Evolutionary conservation across 2,888 invertebrate species (phyloP), one percentile per base, ranked within the genome.

Genomic region (Sarcophaga rosellei): DNA sequence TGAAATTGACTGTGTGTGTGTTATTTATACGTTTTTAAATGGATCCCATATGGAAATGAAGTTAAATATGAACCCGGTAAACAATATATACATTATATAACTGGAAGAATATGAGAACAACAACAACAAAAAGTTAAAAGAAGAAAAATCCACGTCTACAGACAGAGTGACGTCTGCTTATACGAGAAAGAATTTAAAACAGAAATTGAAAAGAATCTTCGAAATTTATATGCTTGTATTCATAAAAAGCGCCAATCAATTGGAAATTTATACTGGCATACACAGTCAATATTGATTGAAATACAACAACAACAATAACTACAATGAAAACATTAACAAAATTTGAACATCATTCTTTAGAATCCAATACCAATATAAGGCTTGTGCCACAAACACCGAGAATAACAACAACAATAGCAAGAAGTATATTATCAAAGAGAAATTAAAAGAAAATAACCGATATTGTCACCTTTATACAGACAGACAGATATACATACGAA

Each of bases 161-260:
- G 86, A 86, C 86, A 86, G 81, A 78, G 61, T 81, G 86, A 86
- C 86, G 86, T 81, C 86, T 82, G 76, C 47, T 76, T 79, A 23
- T 59, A 57, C 44, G 23, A 65, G 59, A 53, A 70, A 65, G 6
- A 21, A 23, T 47, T 17, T 17, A 61, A 35, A 76, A 45, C n/a
- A 45, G 62, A 80, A 53, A 68, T 61, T 81, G 73, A 63, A 68
- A 74, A 72, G 57, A 74, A 69, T 79, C 45, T 45, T 23, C 59
- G n/a, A 74, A 57, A 20, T 61, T 44, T 65, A 68, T 47, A 23
- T 17, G n/a, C 25, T 44, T 62, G 35, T 85, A 47, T 62, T 53
- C 57, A 63, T 72, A 79, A 82, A 79, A 79, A 86, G 75, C 86
- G 73, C 86, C 86, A 86, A 83, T 86, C 86, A 81, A 78, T 86